Percentiles rank a stretch among this genome's conserved stretches.
These are phyloP conservation scores for Pristiophorus japonicus DNA, from an alignment of 2,113 vertebrate genomes.

Conservation along the genomic window DNA sequence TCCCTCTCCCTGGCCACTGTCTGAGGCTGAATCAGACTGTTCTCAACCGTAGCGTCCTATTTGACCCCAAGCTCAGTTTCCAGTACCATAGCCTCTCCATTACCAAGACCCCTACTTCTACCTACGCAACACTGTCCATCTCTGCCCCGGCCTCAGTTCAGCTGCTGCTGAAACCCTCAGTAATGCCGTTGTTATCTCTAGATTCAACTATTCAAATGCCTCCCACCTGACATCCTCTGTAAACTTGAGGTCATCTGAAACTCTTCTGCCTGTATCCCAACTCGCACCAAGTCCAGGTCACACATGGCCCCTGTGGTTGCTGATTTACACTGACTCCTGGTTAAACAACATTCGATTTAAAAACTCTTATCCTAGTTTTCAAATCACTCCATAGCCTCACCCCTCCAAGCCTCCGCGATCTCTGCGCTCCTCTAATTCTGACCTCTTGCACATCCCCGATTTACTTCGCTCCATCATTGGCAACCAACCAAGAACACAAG, in stretches of 20 bases:
- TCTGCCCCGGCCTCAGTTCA: no score
- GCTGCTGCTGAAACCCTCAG: not conserved
- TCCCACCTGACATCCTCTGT: not conserved
- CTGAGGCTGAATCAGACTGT: no score
- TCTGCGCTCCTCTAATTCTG: not conserved
- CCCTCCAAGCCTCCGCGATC: not conserved
- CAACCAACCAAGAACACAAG: no score
- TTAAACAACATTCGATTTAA: not conserved
- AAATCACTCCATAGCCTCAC: not conserved
- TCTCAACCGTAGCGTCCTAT: no score
- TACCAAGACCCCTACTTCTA: no score
- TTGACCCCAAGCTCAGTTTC: no score
- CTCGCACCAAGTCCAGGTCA: not conserved
- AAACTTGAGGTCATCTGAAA: not conserved
- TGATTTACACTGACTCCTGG: no score
- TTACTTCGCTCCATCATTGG: no score
- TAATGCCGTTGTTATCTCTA: not conserved
- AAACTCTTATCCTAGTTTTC: not conserved
- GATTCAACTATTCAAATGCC: not conserved
- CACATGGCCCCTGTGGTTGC: not conserved
- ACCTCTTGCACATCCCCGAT: no score
- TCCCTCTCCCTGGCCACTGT: no score
- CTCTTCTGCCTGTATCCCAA: not conserved
- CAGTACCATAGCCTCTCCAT: no score
- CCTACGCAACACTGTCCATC: no score